Evolutionary conservation across 2,113 vertebrate species (phyloP), one percentile per base, ranked within the genome.

Genomic region (Semnopithecus entellus): DNA sequence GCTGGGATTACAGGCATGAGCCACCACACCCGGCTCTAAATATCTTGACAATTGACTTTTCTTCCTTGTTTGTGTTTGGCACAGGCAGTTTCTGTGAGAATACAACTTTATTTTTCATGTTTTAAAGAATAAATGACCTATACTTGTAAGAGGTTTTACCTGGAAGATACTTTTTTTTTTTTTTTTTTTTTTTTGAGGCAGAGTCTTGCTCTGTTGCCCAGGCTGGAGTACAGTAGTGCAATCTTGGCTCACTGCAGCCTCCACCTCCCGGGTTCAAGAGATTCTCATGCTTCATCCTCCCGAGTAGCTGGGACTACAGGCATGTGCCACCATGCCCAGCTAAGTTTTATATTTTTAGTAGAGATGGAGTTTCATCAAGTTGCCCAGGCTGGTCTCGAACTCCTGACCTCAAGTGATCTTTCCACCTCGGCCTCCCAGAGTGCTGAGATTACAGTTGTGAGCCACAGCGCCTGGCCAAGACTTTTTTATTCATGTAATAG

Each of bases 21-120:
- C 61, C 61, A 64, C 61, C 61, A 32, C 12, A 6, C 27, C 61
- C 27, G 1, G 27, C 61, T 30, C 55, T 85, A 30, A 85, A 59
- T 96, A 89, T 84, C 70, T 93, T 70, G 13, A 50, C 66, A 61
- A 75, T 18, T 55, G 70, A 64, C 78, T 89, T 88, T 90, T 78
- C 48, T 82, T 83, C 38, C 57, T 87, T 38, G 6, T 81, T 52
- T 88, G 23, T 88, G 84, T 72, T 90, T 95, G 75, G 59, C 43
- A 66, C 16, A 68, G 72, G 52, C 66, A 86, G 6, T 32, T 73
- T 83, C 30, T 89, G 59, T 83, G 27, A 90, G 57, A 59, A 61
- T 30, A 75, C 35, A 85, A 4, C 30, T 76, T 89, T 78, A 90
- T 68, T 84, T 88, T 86, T 75, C 30, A 80, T 64, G 11, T 95